Conservation (phyloP, 2,113 vertebrate genomes). For the Xenus cinereus region DNA sequence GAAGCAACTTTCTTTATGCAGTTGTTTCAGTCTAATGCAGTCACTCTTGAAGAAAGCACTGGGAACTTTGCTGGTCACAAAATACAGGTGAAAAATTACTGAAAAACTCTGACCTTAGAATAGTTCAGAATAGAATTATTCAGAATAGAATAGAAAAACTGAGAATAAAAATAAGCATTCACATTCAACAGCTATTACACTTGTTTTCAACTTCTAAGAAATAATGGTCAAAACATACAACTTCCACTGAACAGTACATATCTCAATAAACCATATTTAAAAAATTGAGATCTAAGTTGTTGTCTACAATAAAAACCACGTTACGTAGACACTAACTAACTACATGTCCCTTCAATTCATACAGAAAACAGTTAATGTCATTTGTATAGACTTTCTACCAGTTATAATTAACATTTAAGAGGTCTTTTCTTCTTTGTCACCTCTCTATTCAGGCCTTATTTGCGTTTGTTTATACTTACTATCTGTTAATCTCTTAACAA, state of each 20-base stretch:
- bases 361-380: conserved; percentile 69
- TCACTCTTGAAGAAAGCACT: background rate
- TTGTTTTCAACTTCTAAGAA: conserved; percentile 1
- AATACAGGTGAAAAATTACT: background rate
- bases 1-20: background rate
- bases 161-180: background rate
- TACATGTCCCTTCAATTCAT: conserved; percentile 60
- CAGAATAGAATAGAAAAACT: too few species aligned
- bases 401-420: conserved; percentile 79
- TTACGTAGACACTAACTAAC: conserved; percentile 22
- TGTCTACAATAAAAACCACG: conserved; percentile 6
- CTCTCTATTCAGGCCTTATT: conserved; percentile 78
- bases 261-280: conserved; percentile 2
- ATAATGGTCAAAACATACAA: background rate
- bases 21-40: background rate
- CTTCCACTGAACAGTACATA: background rate
- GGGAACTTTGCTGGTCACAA: background rate
- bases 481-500: conserved; percentile 81
- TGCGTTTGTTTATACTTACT: conserved; percentile 77
- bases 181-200: background rate
- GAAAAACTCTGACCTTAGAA: background rate
- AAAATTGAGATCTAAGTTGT: conserved; percentile 1
- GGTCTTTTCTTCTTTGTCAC: conserved; percentile 77
- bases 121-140: too few species aligned
- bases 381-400: conserved; percentile 77